phyloP scores from a whole-genome alignment of 2,888 invertebrate species.

The Ophion ellenae region DNA sequence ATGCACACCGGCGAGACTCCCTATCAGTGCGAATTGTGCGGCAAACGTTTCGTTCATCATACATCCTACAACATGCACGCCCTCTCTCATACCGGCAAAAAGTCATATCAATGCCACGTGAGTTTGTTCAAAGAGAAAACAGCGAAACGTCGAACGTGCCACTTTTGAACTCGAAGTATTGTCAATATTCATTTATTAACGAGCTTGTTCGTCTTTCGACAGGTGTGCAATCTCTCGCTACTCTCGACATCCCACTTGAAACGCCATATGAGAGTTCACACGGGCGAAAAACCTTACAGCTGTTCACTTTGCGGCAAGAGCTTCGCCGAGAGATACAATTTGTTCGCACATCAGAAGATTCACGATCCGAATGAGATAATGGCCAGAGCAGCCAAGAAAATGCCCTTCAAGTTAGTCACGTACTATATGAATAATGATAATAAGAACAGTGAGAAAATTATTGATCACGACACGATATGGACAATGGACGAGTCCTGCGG shows the following conservation, averaged over 20 bases:
- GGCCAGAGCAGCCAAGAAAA: conserved; percentile 68
- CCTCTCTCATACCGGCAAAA: conserved; percentile 85
- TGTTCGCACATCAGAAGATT: conserved; percentile 80
- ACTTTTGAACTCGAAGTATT: background rate
- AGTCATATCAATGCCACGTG: conserved; percentile 77
- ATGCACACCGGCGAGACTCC: conserved; percentile 87
- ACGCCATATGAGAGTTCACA: conserved; percentile 88
- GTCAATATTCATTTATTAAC: no score
- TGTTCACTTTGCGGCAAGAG: conserved; percentile 73
- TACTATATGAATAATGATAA: background rate
- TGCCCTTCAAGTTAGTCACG: conserved; percentile 69
- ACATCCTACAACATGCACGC: conserved; percentile 90
- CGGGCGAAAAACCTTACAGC: conserved; percentile 84
- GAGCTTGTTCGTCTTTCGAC: background rate
- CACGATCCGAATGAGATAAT: conserved; percentile 74
- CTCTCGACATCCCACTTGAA: conserved; percentile 88
- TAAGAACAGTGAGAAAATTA: background rate
- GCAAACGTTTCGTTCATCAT: conserved; percentile 88
- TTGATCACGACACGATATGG: background rate
- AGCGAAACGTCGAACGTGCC: background rate
- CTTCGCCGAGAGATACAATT: conserved; percentile 82
- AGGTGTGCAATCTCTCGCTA: conserved; percentile 86
- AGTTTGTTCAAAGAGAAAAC: conserved; percentile 14
- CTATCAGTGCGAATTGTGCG: conserved; percentile 87
- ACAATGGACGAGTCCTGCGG: no score